Evolutionary conservation across 2,888 invertebrate genomes (phyloP), one percentile per base, ranked within the genome.

Genomic region (Teleiodes luculella): DNA sequence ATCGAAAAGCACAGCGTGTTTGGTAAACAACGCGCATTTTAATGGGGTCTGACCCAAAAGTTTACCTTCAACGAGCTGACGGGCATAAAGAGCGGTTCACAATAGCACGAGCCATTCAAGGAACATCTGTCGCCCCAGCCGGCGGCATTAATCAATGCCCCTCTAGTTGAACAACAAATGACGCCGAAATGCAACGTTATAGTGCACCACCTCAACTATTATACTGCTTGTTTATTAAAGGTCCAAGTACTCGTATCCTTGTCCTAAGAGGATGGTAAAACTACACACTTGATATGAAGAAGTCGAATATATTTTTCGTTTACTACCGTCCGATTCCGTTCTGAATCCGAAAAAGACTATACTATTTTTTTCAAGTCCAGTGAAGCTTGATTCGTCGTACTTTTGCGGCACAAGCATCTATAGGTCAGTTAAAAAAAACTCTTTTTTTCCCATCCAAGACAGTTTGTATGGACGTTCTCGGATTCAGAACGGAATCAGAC

Each of bases 121-220:
- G 70, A 84, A 84, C 88, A 88, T 87, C 86, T 88, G 88, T 80
- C 86, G 77, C 72, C 67, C 74, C 80, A 80, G 73, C 76, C 78
- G 80, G 78, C 82, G 69, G 55, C 46, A 79, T 83, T 83, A 76
- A 82, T 83, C 81, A 80, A 78, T 74, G 72, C 78, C 79, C 86
- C 82, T 79, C 68, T 65, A 68, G 75, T 76, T 68, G 69, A 78
- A 62, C 68, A 70, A 74, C 61, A 60, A 73, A 56, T 59, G 67
- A 58, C 59, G 73, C 66, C 63, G 66, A 76, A 73, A 77, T 72
- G 74, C 72, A 71, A 68, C 65, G 53, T 53, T 37, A 41, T 56
- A n/a, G 41, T 53, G 50, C 45, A 45, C 37, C 56, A 56, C 56
- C 56, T 55, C 35, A 47, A 53, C 41, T 28, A 43, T 16, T 28